Base-by-base conservation (phyloP, 2,888 invertebrate species). In the Microctonus hyperodae region DNA sequence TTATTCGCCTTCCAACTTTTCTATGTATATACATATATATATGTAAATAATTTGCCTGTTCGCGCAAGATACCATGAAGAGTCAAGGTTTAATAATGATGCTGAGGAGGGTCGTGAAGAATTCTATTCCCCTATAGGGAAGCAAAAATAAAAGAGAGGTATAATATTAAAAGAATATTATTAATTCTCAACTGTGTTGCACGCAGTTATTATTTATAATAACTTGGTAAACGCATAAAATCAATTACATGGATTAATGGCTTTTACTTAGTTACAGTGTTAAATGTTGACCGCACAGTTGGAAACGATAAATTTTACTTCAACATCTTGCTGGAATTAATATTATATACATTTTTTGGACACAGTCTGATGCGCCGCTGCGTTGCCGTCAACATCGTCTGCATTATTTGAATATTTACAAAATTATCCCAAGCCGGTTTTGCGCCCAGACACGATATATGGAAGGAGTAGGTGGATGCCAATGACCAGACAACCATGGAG, bases 1-100 rank as follows among this genome's bases (percentile, higher is more conserved):
- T 67, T 72, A 63, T 71, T 62, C 61, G 69, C 70, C 74, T 75
- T 74, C 72, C 74, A 70, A 51, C 13, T 64, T 64, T 28, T 23
- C 16, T 44, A 20, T n/a, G n/a, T 16, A 16, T n/a, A 44, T 44
- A 44, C 44, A 58, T 51, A 40, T 60, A 37, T 35, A 3, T 28
- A 7, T 59, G n/a, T n/a, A n/a, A n/a, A n/a, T n/a, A n/a, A n/a
- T n/a, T n/a, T n/a, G n/a, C n/a, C n/a, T 51, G 51, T 58, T 66
- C 37, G 48, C 53, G 31, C 35, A 37, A 28, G 22, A 22, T 59
- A 16, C 25, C 25, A 25, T 11, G 22, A 16, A 44, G 44, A n/a
- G 44, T 44, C 20, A 20, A 44, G 44, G n/a, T 44, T 44, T 44
- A 48, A 57, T 64, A 33, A 64, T 57, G 57, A 64, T 50, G 56